Percentiles rank a stretch among this genome's conserved stretches.
phyloP scores from a whole-genome alignment of 2,113 vertebrate species.

The Seriola quinqueradiata region DNA sequence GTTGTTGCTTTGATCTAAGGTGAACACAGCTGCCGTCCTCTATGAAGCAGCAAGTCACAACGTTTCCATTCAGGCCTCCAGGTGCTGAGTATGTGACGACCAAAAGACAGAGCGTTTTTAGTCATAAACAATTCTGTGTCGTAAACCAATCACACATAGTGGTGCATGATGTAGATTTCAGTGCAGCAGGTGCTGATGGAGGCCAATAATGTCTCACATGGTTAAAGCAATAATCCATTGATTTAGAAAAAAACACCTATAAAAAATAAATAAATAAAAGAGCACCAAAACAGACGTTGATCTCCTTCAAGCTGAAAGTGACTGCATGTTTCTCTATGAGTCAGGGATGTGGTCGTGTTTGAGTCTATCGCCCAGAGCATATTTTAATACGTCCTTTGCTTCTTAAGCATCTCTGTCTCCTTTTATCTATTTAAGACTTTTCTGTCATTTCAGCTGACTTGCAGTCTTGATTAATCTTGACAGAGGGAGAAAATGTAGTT shows the following conservation, averaged over 20 bases:
- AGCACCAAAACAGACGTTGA: not conserved
- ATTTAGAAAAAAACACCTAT: conserved; percentile 8
- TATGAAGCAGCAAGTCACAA: not conserved
- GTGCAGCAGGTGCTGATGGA: not conserved
- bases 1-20: conserved; percentile 10
- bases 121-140: not conserved
- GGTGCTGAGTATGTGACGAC: too few species aligned
- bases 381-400: conserved; percentile 27
- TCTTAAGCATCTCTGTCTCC: conserved; percentile 40
- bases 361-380: conserved; percentile 6
- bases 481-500: conserved; percentile 56
- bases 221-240: not conserved
- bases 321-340: conserved; percentile 11
- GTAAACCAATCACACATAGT: not conserved
- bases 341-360: conserved; percentile 10
- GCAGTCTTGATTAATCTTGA: conserved; percentile 68
- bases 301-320: conserved; percentile 5
- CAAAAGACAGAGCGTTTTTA: not conserved
- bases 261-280: not conserved
- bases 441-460: conserved; percentile 60
- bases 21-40: conserved; percentile 3
- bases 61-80: not conserved
- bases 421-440: conserved; percentile 55
- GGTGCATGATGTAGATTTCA: not conserved
- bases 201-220: not conserved